phyloP scores from a whole-genome alignment of 2,888 invertebrate species.

The Agriopis leucophaearia region DNA sequence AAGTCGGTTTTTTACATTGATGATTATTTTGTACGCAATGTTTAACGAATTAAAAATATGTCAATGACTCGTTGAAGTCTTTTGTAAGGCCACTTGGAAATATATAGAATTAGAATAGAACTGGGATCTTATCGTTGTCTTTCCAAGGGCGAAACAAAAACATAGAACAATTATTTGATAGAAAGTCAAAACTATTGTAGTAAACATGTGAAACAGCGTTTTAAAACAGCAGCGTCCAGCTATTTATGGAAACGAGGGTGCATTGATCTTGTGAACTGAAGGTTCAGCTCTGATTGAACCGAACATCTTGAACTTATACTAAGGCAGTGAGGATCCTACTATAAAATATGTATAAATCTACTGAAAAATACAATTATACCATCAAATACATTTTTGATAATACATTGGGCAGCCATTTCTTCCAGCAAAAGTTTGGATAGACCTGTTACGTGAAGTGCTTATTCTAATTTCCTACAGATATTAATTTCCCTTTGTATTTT shows the following conservation, averaged over 20 bases:
- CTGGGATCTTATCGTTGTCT: constrained; percentile 30
- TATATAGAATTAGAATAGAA: constrained; percentile 11
- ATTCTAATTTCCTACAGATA: no score
- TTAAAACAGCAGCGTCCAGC: constrained; percentile 42
- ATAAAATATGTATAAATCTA: background rate
- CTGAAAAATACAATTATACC: background rate
- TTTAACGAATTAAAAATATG: background rate
- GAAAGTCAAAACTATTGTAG: background rate
- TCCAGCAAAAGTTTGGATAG: no score
- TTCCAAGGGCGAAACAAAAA: constrained; percentile 18
- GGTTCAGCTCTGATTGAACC: constrained; percentile 20
- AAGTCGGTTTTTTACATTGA: no score
- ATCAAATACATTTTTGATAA: no score
- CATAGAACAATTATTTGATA: background rate
- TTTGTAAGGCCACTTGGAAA: constrained; percentile 13
- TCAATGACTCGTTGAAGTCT: constrained; percentile 32
- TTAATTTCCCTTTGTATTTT: no score
- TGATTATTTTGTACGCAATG: background rate
- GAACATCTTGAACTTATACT: background rate
- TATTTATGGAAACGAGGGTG: constrained; percentile 70
- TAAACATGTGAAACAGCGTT: constrained; percentile 43
- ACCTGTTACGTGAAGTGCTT: no score
- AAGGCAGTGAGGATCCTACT: constrained; percentile 22
- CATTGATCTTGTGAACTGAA: constrained; percentile 64
- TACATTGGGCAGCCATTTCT: no score